Conservation (phyloP, 2,888 invertebrate genomes). For the Smittia sp. region DNA sequence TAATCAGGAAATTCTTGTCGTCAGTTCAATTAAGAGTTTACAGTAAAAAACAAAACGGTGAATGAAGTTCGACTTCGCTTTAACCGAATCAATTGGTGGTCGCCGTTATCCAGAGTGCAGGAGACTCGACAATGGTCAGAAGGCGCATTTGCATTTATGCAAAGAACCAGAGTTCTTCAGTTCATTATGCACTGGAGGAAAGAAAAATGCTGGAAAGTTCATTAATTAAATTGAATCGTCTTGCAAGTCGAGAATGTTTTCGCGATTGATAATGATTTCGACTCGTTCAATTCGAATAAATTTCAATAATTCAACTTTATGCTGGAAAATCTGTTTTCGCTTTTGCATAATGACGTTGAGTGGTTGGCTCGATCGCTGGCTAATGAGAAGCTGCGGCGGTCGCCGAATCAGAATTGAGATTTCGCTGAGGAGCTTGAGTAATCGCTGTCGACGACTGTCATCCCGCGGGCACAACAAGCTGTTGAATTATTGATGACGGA, state of each 20-base stretch:
- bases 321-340: not conserved
- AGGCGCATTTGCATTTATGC: slow-evolving; percentile 1
- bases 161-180: not conserved
- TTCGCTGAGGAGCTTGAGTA: not conserved
- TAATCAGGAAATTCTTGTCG: too few relatives aligned
- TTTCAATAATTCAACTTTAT: slow-evolving; percentile 5
- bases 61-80: too few relatives aligned
- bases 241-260: not conserved
- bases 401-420: not conserved
- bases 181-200: not conserved
- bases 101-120: not conserved
- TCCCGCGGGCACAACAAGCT: not conserved
- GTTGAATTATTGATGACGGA: slow-evolving; percentile 12
- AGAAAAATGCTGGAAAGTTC: not conserved
- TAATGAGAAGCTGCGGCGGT: not conserved
- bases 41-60: too few relatives aligned
- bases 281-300: slow-evolving; percentile 12
- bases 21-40: too few relatives aligned
- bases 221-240: slow-evolving; percentile 12
- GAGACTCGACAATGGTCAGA: not conserved
- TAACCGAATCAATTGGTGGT: not conserved
- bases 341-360: not conserved
- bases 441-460: not conserved
- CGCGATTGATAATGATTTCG: slow-evolving; percentile 4
- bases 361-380: not conserved